These are phyloP conservation scores for Proctacanthus coquilletti DNA, from an alignment of 1,140 invertebrate genomes.

Conservation along the genomic window DNA sequence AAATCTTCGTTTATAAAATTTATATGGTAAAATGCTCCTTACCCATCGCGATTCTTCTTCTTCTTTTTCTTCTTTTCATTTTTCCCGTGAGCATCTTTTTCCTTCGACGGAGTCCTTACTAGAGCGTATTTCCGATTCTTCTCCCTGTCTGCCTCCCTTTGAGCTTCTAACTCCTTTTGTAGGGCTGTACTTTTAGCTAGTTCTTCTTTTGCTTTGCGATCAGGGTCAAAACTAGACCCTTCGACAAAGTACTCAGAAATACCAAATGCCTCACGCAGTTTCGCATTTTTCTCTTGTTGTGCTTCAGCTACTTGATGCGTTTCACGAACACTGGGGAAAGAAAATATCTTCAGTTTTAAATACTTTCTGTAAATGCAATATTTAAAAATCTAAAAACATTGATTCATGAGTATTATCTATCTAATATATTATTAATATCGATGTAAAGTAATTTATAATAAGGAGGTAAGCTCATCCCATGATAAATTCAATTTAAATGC, in stretches of 20 bases:
- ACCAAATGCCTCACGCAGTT: slow-evolving; percentile 83
- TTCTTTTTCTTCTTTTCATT: slow-evolving; percentile 7
- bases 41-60: slow-evolving; percentile 23
- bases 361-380: no score
- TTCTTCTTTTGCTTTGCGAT: slow-evolving; percentile 63
- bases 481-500: no score
- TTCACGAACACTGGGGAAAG: slow-evolving; percentile 64
- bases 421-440: no score
- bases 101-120: slow-evolving; percentile 42
- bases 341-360: not conserved
- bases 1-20: not conserved
- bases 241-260: slow-evolving; percentile 88
- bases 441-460: no score
- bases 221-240: slow-evolving; percentile 81
- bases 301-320: slow-evolving; percentile 92
- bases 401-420: no score
- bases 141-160: slow-evolving; percentile 35
- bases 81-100: slow-evolving; percentile 17
- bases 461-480: no score
- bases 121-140: slow-evolving; percentile 41
- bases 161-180: slow-evolving; percentile 35
- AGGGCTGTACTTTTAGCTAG: slow-evolving; percentile 39
- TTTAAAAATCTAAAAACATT: no score
- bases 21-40: slow-evolving; percentile 2
- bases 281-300: slow-evolving; percentile 90